Conservation (phyloP, 2,797 vertebrate species). For the Hydrophis major region DNA sequence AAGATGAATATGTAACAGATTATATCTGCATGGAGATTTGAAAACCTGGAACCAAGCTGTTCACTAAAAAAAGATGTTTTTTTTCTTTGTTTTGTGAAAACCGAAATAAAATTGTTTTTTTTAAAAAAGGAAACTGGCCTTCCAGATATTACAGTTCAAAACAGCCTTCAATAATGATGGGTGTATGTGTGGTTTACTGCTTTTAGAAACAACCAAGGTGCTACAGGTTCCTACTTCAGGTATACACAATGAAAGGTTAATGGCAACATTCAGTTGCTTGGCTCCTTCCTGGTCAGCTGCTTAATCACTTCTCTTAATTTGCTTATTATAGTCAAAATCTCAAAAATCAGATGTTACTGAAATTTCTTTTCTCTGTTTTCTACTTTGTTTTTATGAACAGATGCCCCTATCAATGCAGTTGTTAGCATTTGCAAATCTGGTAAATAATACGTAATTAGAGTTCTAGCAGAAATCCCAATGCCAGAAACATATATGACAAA, state of each 20-base stretch:
- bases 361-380: background rate
- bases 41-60: no score
- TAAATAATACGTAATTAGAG: background rate
- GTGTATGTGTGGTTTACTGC: background rate
- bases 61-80: no score
- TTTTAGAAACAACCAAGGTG: background rate
- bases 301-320: background rate
- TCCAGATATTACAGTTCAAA: background rate
- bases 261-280: background rate
- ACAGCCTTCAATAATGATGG: background rate
- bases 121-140: background rate
- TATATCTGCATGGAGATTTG: no score
- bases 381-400: background rate
- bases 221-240: background rate
- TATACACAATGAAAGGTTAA: background rate
- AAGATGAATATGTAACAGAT: no score
- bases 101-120: no score
- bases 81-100: no score
- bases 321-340: background rate
- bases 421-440: background rate
- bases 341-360: background rate
- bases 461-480: background rate
- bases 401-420: background rate
- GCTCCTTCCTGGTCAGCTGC: background rate
- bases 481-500: constrained; percentile 7